Evolutionary conservation across 2,113 vertebrate species (phyloP).

Genomic region (Lampris megalopsis): DNA sequence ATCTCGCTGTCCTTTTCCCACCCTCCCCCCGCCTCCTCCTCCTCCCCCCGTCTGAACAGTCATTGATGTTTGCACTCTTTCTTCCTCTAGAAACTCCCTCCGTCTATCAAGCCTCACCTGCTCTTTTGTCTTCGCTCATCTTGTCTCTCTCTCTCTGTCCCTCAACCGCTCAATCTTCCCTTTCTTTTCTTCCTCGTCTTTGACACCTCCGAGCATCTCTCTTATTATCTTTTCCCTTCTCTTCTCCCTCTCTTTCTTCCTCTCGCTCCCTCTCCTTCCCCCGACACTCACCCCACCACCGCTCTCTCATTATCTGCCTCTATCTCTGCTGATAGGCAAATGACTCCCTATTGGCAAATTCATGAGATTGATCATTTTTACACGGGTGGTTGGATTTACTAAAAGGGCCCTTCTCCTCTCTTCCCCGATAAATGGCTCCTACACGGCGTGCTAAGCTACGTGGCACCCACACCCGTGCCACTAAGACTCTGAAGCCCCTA

Average conservation of each 20-base stretch:
- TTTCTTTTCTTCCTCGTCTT: neutral
- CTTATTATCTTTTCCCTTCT: neutral
- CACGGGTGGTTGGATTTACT: constrained; percentile 65
- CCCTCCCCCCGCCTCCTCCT: too few relatives aligned
- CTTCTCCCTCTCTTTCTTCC: neutral
- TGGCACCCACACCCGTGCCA: constrained; percentile 57
- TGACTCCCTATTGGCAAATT: constrained; percentile 70
- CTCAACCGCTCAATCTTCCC: constrained; percentile 19
- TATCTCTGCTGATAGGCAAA: constrained; percentile 60
- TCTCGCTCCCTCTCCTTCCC: neutral
- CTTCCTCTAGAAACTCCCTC: constrained; percentile 14
- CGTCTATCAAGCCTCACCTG: constrained; percentile 63
- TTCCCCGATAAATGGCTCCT: constrained; percentile 21
- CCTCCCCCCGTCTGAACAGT: constrained; percentile 29
- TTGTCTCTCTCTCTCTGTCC: constrained; percentile 11
- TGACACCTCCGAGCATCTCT: constrained; percentile 47
- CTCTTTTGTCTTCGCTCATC: constrained; percentile 63
- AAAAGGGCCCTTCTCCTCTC: constrained; percentile 35
- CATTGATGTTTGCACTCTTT: constrained; percentile 41
- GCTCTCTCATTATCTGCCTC: constrained; percentile 63
- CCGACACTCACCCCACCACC: neutral
- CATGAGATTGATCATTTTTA: constrained; percentile 75
- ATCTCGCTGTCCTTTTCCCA: constrained; percentile 6
- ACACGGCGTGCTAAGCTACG: constrained; percentile 33
- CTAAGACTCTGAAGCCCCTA: constrained; percentile 59